Evolutionary conservation across 2,113 vertebrate genomes (phyloP).

Genomic region (Sula dactylatra): DNA sequence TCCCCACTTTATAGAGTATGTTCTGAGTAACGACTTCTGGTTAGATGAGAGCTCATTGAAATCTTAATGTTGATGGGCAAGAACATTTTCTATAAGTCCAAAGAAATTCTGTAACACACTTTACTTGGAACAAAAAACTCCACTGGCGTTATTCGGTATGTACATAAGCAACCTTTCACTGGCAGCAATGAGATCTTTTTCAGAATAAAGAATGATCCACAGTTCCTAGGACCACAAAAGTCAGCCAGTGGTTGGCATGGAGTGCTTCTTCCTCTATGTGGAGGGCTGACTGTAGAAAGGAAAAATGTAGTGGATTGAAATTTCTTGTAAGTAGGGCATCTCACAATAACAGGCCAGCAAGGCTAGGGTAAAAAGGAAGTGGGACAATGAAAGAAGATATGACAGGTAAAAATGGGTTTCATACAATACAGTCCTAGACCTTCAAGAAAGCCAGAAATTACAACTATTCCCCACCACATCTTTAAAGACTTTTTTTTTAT

Average conservation of each 20-base stretch:
- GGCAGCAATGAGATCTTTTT: background rate
- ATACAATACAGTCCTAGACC: conserved; percentile 22
- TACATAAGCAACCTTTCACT: background rate
- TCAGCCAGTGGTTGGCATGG: background rate
- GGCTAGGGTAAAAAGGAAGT: background rate
- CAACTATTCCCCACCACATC: conserved; percentile 72
- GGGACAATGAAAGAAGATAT: background rate
- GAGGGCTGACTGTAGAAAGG: background rate
- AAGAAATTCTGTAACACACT: background rate
- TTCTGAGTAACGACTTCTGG: background rate
- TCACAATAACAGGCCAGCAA: background rate
- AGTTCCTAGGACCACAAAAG: background rate
- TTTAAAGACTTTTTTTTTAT: conserved; percentile 68
- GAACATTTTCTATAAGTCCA: background rate
- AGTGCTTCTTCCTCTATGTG: background rate
- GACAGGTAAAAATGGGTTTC: conserved; percentile 25
- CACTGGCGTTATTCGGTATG: background rate
- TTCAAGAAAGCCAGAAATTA: conserved; percentile 59
- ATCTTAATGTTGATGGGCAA: background rate
- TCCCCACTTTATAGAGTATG: background rate
- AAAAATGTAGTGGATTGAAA: background rate
- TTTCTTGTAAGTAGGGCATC: background rate
- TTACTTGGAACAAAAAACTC: background rate
- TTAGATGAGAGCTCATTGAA: background rate
- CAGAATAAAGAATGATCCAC: background rate